Conservation (phyloP, 1,140 invertebrate species). For the fruit fly (Drosophila melanogaster) region DNA sequence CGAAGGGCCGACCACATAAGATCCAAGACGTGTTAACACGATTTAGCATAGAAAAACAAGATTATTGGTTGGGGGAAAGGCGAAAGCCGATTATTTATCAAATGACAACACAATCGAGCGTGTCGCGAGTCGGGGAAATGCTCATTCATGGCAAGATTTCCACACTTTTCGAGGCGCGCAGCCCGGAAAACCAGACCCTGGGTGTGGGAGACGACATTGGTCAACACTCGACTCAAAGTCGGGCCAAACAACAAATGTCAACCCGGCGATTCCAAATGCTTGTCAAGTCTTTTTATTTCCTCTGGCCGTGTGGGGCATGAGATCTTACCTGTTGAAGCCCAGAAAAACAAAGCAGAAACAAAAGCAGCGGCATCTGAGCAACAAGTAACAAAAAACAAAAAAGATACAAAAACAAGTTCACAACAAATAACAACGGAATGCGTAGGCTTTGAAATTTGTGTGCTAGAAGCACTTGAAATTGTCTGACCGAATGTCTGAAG, state of each 20-base stretch:
- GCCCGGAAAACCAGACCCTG: slow-evolving; percentile 29
- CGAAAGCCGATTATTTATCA: slow-evolving; percentile 69
- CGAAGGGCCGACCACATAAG: slow-evolving; percentile 11
- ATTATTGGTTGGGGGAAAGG: slow-evolving; percentile 4
- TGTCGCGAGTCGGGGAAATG: slow-evolving; percentile 29
- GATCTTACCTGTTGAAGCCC: slow-evolving; percentile 69
- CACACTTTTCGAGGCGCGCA: slow-evolving; percentile 54
- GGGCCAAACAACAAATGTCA: slow-evolving; percentile 60
- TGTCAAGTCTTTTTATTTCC: slow-evolving; percentile 44
- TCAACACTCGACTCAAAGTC: slow-evolving; percentile 28
- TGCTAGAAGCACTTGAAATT: slow-evolving; percentile 74
- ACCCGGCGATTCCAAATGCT: slow-evolving; percentile 59
- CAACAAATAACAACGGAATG: slow-evolving; percentile 63
- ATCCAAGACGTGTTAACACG: slow-evolving; percentile 48
- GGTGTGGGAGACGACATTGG: slow-evolving; percentile 61
- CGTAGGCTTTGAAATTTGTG: slow-evolving; percentile 62
- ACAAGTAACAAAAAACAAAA: slow-evolving; percentile 69
- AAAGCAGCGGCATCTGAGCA: slow-evolving; percentile 46
- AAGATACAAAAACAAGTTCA: slow-evolving; percentile 65
- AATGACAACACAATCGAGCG: slow-evolving; percentile 63
- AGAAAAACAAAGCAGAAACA: slow-evolving; percentile 34
- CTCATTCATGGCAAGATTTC: slow-evolving; percentile 74
- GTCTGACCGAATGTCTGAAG: slow-evolving; percentile 61
- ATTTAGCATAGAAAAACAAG: slow-evolving; percentile 35
- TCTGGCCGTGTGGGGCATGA: slow-evolving; percentile 57